Percentiles rank a stretch among this genome's conserved stretches.
Conservation (phyloP, 2,797 vertebrate genomes). For the Crypturellus tataupa region DNA sequence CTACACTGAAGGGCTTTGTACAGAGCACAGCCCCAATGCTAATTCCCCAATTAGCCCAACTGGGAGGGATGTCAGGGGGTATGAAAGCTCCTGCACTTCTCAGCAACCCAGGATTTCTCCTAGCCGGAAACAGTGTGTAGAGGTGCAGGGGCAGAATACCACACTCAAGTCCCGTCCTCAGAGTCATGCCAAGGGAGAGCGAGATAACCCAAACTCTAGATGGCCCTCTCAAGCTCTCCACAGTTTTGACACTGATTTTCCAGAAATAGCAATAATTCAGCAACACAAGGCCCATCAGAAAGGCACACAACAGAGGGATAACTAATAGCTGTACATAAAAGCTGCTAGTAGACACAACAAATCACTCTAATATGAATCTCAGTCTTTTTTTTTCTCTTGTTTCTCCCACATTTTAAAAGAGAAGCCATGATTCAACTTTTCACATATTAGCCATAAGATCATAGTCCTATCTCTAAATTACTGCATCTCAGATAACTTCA, state of each 20-base stretch:
- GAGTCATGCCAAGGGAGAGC: neutral
- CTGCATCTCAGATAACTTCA: neutral
- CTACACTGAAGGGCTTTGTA: neutral
- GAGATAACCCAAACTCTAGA: rapidly evolving
- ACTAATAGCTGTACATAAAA: neutral
- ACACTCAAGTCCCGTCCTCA: neutral
- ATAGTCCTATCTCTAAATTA: neutral
- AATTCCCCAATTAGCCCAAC: neutral
- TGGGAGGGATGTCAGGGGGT: neutral
- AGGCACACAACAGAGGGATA: neutral
- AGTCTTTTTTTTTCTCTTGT: neutral
- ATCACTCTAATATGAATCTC: neutral
- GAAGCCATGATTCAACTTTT: neutral
- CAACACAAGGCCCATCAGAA: neutral
- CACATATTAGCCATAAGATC: neutral
- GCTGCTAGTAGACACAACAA: neutral
- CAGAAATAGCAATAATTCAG: neutral
- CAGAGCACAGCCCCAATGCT: neutral
- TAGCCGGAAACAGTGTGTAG: neutral
- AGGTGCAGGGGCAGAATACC: neutral
- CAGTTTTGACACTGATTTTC: neutral
- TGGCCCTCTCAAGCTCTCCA: neutral
- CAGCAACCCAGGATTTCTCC: neutral
- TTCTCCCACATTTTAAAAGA: neutral
- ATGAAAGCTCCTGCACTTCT: neutral